Conservation (phyloP, 2,113 vertebrate species). For the Labeo catla region DNA sequence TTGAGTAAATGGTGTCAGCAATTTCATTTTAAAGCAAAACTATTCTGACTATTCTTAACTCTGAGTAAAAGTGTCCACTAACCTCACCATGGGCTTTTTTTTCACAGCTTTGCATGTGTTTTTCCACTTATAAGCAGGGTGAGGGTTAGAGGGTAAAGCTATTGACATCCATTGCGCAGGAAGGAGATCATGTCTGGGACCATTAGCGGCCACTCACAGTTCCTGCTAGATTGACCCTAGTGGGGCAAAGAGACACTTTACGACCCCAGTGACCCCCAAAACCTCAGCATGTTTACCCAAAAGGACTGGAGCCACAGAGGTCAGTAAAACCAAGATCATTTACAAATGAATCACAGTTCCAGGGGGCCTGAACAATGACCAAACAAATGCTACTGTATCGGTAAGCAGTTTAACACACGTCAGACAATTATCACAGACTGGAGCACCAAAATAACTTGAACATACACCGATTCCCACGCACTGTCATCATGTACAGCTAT, state of each 20-base stretch:
- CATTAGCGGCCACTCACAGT: conserved; percentile 53
- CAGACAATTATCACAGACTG: neutral
- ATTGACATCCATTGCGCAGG: conserved; percentile 61
- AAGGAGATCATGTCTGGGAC: conserved; percentile 57
- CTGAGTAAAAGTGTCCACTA: neutral
- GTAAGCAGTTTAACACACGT: conserved; percentile 41
- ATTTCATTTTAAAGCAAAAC: neutral
- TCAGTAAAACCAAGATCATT: conserved; percentile 52
- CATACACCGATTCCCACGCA: neutral
- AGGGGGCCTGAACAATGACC: conserved; percentile 35
- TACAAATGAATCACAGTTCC: conserved; percentile 53
- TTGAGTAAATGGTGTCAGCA: neutral
- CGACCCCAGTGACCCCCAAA: conserved; percentile 33
- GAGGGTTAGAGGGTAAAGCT: conserved; percentile 62
- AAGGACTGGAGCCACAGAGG: conserved; percentile 48
- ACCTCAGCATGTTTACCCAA: conserved; percentile 54
- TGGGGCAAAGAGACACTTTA: conserved; percentile 45
- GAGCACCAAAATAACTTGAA: neutral
- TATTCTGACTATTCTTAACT: neutral
- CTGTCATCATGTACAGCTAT: neutral
- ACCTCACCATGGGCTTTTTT: neutral
- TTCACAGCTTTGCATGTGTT: conserved; percentile 55
- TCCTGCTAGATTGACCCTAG: conserved; percentile 46
- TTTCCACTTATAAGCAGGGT: conserved; percentile 51
- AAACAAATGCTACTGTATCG: conserved; percentile 44